Base-by-base conservation (phyloP, 2,888 invertebrate genomes). In the Acrobasis suavella region DNA sequence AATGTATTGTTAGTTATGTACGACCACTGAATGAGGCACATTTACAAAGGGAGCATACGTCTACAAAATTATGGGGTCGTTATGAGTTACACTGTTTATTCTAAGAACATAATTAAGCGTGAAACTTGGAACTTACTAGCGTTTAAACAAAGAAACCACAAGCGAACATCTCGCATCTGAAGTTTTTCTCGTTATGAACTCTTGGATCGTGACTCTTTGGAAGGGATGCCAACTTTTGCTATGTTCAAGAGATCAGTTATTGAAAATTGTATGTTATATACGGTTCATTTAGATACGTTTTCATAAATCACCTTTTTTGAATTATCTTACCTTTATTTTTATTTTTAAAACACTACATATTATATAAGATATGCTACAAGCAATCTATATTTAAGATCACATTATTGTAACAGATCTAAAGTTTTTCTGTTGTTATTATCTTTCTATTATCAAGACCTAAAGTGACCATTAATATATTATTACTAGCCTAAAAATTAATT, bases 121-220 rank as follows among this genome's bases (percentile, higher is more conserved):
- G 58, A 51, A 46, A 58, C 52, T 49, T 54, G 22, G 14, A 16
- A 32, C 22, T 39, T 55, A n/a, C 52, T 58, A 61, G 37, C 5
- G 62, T 50, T 54, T 51, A 39, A 51, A 50, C 56, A 64, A 58
- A 59, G 54, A 62, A 62, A 58, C 46, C 58, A 32, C 16, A 42
- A 22, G 38, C n/a, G 12, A 62, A 55, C 49, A 37, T 52, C 58
- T 58, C 52, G 58, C 62, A 52, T 62, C 58, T 10, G 50, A 60
- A 64, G 64, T 58, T 64, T 64, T 64, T 46, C 60, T 62, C 56
- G 60, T 64, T 62, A 64, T 60, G 55, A 60, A 62, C 39, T 50
- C 62, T 50, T 49, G n/a, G 14, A 46, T 58, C 54, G 50, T 58
- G 61, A 58, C 54, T 50, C 50, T 32, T 50, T 22, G 52, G 9